Percentiles rank a stretch among this genome's conserved stretches.
phyloP scores from a whole-genome alignment of 2,888 invertebrate genomes.

The Empis livida region DNA sequence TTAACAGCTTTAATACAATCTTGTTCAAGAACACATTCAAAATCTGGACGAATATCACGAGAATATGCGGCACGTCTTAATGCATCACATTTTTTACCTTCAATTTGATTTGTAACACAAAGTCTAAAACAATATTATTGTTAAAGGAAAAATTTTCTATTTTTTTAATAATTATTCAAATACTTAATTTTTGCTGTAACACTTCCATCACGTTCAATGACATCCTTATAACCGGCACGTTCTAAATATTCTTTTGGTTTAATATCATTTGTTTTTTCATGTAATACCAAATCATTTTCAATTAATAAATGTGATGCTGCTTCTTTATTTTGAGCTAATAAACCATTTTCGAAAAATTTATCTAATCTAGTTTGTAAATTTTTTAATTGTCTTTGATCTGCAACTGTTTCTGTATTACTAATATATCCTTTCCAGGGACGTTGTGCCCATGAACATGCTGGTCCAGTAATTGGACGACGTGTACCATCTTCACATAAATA shows the following conservation, averaged over 20 bases:
- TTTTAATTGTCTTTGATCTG: constrained; percentile 23
- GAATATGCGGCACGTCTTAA: constrained; percentile 61
- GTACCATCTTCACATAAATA: constrained; percentile 71
- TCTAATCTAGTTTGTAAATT: constrained; percentile 29
- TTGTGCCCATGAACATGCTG: constrained; percentile 69
- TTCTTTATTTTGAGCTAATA: constrained; percentile 26
- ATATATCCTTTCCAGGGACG: constrained; percentile 74
- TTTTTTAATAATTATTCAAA: constrained; percentile 4
- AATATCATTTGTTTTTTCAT: constrained; percentile 37
- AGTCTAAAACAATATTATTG: constrained; percentile 31
- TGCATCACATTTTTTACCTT: constrained; percentile 58
- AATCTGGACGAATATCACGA: constrained; percentile 62
- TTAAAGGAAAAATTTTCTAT: not conserved
- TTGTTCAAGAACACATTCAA: constrained; percentile 57
- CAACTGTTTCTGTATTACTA: constrained; percentile 45
- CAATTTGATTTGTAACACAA: constrained; percentile 53
- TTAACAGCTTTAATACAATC: constrained; percentile 32
- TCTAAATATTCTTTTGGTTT: constrained; percentile 46
- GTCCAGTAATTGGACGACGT: constrained; percentile 49
- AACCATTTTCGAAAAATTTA: constrained; percentile 30
- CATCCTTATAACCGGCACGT: constrained; percentile 53
- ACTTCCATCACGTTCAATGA: constrained; percentile 59
- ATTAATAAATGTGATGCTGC: constrained; percentile 43
- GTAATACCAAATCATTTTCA: constrained; percentile 41
- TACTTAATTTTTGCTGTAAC: constrained; percentile 47